These are phyloP conservation scores for Onychostruthus taczanowskii DNA, from an alignment of 2,113 vertebrate genomes.

Conservation along the genomic window DNA sequence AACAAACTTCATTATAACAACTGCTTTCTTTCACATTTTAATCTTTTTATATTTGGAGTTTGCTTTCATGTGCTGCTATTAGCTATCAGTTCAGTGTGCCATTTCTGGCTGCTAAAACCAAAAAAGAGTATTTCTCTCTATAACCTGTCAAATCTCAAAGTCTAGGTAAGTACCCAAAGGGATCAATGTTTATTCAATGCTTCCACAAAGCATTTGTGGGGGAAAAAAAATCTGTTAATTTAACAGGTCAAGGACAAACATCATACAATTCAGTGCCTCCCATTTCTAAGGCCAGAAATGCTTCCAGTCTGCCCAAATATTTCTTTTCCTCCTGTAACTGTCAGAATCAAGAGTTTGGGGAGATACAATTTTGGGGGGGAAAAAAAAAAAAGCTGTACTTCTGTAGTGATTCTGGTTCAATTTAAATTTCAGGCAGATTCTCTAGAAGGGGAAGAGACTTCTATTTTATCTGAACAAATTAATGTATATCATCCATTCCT, in stretches of 20 bases:
- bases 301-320: neutral
- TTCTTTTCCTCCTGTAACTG: neutral
- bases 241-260: neutral
- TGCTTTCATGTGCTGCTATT: neutral
- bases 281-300: neutral
- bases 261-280: neutral
- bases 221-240: neutral
- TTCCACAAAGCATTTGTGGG: neutral
- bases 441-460: neutral
- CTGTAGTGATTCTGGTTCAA: neutral
- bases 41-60: conserved; percentile 20
- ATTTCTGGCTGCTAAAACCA: neutral
- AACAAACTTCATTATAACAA: conserved; percentile 5
- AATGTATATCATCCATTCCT: neutral
- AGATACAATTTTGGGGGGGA: accelerated
- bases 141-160: neutral
- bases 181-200: neutral
- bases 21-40: conserved; percentile 6
- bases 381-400: neutral
- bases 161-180: neutral
- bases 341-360: neutral
- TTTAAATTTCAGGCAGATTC: neutral
- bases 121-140: neutral
- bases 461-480: conserved; percentile 21
- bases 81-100: neutral